Evolutionary conservation across 2,113 vertebrate species (phyloP).

Genomic region (Rhea pennata): DNA sequence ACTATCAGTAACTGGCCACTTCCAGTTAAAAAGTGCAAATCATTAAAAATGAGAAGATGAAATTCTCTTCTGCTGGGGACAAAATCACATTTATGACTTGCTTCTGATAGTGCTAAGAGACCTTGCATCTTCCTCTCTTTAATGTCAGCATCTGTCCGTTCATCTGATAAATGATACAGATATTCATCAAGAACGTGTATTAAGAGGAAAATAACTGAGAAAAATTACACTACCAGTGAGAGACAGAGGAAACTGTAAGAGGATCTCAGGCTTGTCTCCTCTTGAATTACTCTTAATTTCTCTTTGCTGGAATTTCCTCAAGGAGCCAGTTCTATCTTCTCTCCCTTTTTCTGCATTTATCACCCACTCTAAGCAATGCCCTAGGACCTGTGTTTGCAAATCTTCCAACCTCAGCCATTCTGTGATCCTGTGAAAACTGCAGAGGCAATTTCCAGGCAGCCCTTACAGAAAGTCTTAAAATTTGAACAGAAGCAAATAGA

Average conservation of each 20-base stretch:
- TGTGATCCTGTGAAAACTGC: background rate
- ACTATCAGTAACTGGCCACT: background rate
- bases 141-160: background rate
- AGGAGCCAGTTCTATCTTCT: background rate
- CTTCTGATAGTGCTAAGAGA: background rate
- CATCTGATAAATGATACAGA: background rate
- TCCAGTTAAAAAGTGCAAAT: background rate
- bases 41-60: background rate
- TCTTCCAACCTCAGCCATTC: background rate
- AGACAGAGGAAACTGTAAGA: conserved; percentile 32
- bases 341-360: background rate
- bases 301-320: background rate
- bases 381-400: background rate
- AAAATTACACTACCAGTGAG: background rate
- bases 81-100: conserved; percentile 1
- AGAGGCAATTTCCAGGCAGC: background rate
- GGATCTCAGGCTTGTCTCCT: background rate
- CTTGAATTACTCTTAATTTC: background rate
- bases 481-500: background rate
- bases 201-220: background rate
- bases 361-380: background rate
- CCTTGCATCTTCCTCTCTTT: background rate
- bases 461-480: background rate
- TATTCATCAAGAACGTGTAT: background rate
- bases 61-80: background rate